These are phyloP conservation scores for Haemorhous mexicanus DNA, from an alignment of 2,113 vertebrate genomes.

Conservation along the genomic window DNA sequence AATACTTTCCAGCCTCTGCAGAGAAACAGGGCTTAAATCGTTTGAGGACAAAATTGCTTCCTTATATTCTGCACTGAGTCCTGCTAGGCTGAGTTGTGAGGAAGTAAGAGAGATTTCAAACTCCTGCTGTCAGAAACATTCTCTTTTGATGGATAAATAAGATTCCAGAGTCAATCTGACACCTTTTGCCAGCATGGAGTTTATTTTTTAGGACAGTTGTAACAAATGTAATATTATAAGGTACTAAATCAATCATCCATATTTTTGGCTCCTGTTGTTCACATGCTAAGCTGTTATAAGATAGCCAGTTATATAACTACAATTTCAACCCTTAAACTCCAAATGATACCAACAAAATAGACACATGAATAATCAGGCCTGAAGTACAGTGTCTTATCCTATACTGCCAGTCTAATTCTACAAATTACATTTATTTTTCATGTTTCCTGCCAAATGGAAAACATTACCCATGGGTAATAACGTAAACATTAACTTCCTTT, in stretches of 20 bases:
- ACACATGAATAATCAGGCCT: background rate
- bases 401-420: background rate
- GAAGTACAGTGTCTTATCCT: background rate
- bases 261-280: slow-evolving; percentile 14
- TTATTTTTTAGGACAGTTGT: background rate
- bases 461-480: background rate
- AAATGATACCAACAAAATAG: background rate
- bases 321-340: background rate
- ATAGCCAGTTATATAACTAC: background rate
- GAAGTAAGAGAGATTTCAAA: background rate
- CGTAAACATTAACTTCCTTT: background rate
- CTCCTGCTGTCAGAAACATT: background rate
- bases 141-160: background rate
- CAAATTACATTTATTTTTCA: background rate
- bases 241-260: slow-evolving; percentile 9
- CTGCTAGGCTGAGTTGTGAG: background rate
- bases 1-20: background rate
- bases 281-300: background rate
- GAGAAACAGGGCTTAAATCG: background rate
- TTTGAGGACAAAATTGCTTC: background rate
- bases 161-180: background rate
- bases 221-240: slow-evolving; percentile 31
- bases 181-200: background rate
- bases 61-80: background rate
- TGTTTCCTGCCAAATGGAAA: background rate